phyloP scores from a whole-genome alignment of 1,140 invertebrate genomes.

The Hylyphantes graminicola region DNA sequence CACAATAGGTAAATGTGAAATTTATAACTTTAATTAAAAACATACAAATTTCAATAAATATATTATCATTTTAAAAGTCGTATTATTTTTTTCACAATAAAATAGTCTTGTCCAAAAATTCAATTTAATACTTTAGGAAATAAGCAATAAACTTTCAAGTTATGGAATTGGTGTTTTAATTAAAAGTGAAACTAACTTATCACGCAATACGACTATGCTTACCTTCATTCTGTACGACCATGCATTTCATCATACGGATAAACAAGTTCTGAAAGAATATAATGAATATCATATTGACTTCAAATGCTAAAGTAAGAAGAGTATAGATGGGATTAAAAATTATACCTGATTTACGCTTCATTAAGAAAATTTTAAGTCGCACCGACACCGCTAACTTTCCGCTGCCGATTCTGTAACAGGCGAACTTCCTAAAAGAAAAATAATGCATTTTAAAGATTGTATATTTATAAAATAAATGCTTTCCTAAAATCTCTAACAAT shows the following conservation, averaged over 20 bases:
- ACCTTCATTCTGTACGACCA: slow-evolving; percentile 34
- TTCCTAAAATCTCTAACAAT: too few species aligned
- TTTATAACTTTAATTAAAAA: too few species aligned
- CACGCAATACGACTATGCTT: background rate
- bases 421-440: slow-evolving; percentile 2
- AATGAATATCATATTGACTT: background rate
- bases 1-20: too few species aligned
- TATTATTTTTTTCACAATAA: too few species aligned
- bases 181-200: background rate
- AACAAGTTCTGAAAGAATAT: slow-evolving; percentile 7
- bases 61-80: too few species aligned
- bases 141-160: too few species aligned
- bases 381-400: slow-evolving; percentile 1
- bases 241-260: slow-evolving; percentile 39
- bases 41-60: too few species aligned
- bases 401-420: background rate
- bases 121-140: too few species aligned
- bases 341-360: slow-evolving; percentile 28
- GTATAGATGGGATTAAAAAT: background rate
- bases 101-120: too few species aligned
- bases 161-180: too few species aligned
- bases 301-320: background rate
- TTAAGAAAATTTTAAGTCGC: slow-evolving; percentile 19
- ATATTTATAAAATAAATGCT: too few species aligned
- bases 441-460: background rate